Percentiles rank a stretch among this genome's conserved stretches.
phyloP scores from a whole-genome alignment of 2,113 vertebrate species.

The Lophius piscatorius region DNA sequence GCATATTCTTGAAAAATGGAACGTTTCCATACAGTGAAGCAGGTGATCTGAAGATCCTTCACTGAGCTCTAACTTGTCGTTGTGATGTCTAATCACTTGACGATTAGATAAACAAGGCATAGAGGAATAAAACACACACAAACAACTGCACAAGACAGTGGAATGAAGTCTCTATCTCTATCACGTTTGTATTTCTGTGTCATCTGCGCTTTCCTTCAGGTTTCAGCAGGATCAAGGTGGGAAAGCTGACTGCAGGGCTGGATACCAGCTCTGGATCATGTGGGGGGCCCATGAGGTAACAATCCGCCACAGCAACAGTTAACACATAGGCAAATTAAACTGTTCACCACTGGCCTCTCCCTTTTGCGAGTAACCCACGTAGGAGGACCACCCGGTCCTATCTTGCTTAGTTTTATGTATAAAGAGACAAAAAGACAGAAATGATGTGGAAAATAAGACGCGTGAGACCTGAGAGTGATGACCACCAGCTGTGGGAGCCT shows the following conservation, averaged over 20 bases:
- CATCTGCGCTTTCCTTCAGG: slow-evolving; percentile 25
- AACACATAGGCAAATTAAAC: slow-evolving; percentile 43
- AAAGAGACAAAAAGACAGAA: slow-evolving; percentile 15
- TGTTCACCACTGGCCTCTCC: slow-evolving; percentile 21
- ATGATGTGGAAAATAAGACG: slow-evolving; percentile 2
- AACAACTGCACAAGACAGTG: slow-evolving; percentile 17
- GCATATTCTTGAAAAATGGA: too few relatives aligned
- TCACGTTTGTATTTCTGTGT: slow-evolving; percentile 13
- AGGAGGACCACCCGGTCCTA: slow-evolving; percentile 42
- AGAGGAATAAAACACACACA: slow-evolving; percentile 5
- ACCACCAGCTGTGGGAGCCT: slow-evolving; percentile 45
- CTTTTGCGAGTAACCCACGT: slow-evolving; percentile 21
- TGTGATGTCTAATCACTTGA: slow-evolving; percentile 24
- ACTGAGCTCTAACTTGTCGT: slow-evolving; percentile 9
- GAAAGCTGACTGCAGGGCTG: slow-evolving; percentile 25
- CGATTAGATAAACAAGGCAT: slow-evolving; percentile 36
- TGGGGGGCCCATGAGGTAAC: slow-evolving; percentile 59
- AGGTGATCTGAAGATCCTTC: slow-evolving; percentile 15
- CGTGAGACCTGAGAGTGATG: slow-evolving; percentile 26
- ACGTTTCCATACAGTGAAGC: too few relatives aligned
- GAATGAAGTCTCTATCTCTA: background rate
- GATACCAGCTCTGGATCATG: slow-evolving; percentile 9
- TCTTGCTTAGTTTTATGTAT: slow-evolving; percentile 1
- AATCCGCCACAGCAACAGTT: slow-evolving; percentile 50
- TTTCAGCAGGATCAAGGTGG: slow-evolving; percentile 15